Percentiles rank a stretch among this genome's conserved stretches.
Conservation (phyloP, 1,140 invertebrate genomes). For the Pectinophora gossypiella region DNA sequence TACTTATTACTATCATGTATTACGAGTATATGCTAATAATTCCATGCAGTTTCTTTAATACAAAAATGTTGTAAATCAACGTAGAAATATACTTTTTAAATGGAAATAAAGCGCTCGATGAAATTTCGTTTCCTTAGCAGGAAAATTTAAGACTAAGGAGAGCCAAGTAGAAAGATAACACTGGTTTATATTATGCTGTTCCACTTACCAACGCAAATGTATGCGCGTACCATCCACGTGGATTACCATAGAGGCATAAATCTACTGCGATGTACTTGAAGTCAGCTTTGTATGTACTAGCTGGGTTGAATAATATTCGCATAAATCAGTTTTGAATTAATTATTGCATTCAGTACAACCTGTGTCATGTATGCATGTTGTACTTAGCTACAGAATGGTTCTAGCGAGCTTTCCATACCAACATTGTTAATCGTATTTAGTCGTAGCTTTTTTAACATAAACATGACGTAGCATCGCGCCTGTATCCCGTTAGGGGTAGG, state of each 20-base stretch:
- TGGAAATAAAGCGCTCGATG: conserved; percentile 3
- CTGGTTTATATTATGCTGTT: neutral
- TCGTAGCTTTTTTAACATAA: too few species aligned
- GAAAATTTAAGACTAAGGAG: neutral
- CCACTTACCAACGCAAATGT: conserved; percentile 1
- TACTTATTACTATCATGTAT: too few species aligned
- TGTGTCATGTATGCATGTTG: neutral
- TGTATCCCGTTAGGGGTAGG: too few species aligned
- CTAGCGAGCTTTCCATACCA: too few species aligned
- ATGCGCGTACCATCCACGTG: neutral
- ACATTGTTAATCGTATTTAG: too few species aligned
- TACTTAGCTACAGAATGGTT: too few species aligned
- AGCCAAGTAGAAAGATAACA: conserved; percentile 1
- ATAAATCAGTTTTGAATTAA: conserved; percentile 6
- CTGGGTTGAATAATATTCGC: neutral
- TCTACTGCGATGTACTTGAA: neutral
- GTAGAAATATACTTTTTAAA: neutral
- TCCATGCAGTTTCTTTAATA: too few species aligned
- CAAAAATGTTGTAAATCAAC: neutral
- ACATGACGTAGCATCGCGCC: too few species aligned
- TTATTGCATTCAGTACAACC: conserved; percentile 1
- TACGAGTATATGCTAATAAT: too few species aligned
- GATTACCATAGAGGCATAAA: conserved; percentile 3
- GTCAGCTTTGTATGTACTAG: neutral
- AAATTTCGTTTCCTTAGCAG: conserved; percentile 1